These are phyloP conservation scores for Oreonectes daqikongensis DNA, from an alignment of 2,797 vertebrate species.

Conservation along the genomic window DNA sequence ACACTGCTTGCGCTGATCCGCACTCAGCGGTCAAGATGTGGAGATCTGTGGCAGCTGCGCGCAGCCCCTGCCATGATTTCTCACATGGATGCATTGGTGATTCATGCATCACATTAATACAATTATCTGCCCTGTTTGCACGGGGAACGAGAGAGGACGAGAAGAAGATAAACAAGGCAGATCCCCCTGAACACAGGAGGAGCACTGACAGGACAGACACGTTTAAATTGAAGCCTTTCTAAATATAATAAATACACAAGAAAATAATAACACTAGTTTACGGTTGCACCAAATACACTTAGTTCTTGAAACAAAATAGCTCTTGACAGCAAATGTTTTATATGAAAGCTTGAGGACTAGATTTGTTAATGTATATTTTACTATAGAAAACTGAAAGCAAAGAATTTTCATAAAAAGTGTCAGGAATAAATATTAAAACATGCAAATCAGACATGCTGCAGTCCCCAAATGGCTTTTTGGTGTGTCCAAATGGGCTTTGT, in stretches of 20 bases:
- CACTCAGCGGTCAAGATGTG: background rate
- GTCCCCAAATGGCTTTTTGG: no score
- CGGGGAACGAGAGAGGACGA: constrained; percentile 19
- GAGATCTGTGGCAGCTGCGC: constrained; percentile 2
- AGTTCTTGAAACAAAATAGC: no score
- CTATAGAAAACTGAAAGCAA: no score
- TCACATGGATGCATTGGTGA: constrained; percentile 53
- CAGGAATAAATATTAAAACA: no score
- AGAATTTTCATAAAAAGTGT: no score
- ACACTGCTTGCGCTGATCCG: background rate
- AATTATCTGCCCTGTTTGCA: constrained; percentile 53
- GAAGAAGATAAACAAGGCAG: constrained; percentile 48
- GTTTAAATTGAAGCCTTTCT: background rate
- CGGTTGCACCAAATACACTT: no score
- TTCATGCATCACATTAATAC: constrained; percentile 51
- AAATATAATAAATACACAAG: constrained; percentile 23
- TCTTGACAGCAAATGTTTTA: no score
- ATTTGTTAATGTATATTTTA: no score
- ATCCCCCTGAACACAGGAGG: constrained; percentile 12
- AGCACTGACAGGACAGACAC: constrained; percentile 7
- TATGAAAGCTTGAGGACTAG: no score
- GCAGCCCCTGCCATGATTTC: constrained; percentile 30
- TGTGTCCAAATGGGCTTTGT: no score
- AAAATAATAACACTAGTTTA: no score
- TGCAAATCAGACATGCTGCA: no score